Evolutionary conservation across 2,797 vertebrate species (phyloP).

Genomic region (Phrynocephalus forsythii): DNA sequence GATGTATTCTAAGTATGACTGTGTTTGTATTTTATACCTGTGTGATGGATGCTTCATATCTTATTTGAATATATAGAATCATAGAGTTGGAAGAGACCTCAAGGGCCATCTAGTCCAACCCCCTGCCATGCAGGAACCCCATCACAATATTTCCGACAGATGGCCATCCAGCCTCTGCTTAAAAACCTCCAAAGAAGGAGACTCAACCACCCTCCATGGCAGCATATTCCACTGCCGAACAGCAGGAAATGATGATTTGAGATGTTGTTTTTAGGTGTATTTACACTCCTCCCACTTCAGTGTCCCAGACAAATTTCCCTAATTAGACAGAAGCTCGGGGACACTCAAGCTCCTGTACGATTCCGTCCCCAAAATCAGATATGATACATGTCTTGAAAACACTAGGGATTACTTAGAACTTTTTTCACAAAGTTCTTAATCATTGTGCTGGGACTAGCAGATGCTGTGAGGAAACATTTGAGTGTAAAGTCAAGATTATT

Average conservation of each 20-base stretch:
- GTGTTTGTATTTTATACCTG: not conserved
- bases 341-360: not conserved
- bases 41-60: too few species aligned
- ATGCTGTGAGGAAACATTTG: not conserved
- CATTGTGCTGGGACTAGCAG: not conserved
- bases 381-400: not conserved
- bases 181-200: too few species aligned
- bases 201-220: too few species aligned
- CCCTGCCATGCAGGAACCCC: too few species aligned
- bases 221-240: too few species aligned
- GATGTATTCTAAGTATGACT: not conserved
- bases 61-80: not conserved
- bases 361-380: not conserved
- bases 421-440: not conserved
- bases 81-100: too few species aligned
- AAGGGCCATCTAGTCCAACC: too few species aligned
- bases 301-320: not conserved
- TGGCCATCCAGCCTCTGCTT: too few species aligned
- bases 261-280: constrained; percentile 28
- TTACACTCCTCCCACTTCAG: not conserved
- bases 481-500: not conserved
- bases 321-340: not conserved
- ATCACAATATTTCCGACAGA: too few species aligned
- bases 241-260: not conserved
- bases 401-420: not conserved